phyloP scores from a whole-genome alignment of 1,140 invertebrate genomes.

The Trachymyrmex septentrionalis region DNA sequence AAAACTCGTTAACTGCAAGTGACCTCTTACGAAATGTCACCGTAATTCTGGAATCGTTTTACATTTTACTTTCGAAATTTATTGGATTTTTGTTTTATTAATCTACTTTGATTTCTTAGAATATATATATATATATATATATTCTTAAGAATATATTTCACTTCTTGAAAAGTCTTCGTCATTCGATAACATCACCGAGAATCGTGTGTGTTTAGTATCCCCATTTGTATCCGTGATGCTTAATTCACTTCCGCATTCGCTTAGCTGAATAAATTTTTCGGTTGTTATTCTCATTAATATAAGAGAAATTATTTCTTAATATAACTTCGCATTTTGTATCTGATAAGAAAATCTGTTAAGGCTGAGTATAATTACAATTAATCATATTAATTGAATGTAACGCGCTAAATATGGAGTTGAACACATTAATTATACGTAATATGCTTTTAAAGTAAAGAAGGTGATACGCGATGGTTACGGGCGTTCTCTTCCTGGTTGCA shows the following conservation, averaged over 20 bases:
- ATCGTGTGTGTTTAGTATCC: not conserved
- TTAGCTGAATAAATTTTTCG: conserved; percentile 50
- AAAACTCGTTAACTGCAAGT: conserved; percentile 62
- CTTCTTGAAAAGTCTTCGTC: not conserved
- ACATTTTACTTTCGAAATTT: conserved; percentile 13
- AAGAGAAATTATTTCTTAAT: conserved; percentile 43
- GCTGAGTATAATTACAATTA: conserved; percentile 28
- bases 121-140: too few species aligned
- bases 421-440: conserved; percentile 49
- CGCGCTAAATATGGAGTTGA: conserved; percentile 17
- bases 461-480: not conserved
- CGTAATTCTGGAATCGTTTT: conserved; percentile 19
- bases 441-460: conserved; percentile 30
- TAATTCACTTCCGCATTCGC: conserved; percentile 46
- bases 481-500: conserved; percentile 17
- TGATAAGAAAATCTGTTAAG: conserved; percentile 5
- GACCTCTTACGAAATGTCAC: conserved; percentile 54
- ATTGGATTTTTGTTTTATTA: not conserved
- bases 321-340: conserved; percentile 2
- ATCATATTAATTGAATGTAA: conserved; percentile 48
- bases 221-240: not conserved
- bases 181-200: not conserved
- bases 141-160: not conserved
- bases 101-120: not conserved
- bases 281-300: conserved; percentile 47